Evolutionary conservation across 2,113 vertebrate species (phyloP).

Genomic region (Zosterops hypoxanthus): DNA sequence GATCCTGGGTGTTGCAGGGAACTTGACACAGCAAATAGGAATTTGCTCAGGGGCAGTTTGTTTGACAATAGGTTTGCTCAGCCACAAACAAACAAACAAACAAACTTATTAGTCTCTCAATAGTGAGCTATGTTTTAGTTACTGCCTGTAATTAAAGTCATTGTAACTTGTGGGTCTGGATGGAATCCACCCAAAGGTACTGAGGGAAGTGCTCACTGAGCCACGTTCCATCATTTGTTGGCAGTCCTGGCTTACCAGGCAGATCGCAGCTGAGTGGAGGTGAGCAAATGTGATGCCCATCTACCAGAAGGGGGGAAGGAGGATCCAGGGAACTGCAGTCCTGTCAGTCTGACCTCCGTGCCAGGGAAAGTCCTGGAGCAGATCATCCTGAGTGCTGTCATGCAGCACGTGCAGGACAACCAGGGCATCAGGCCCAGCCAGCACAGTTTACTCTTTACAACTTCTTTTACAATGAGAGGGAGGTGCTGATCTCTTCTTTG

Average conservation of each 20-base stretch:
- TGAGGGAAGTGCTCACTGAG: not conserved
- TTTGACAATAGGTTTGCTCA: not conserved
- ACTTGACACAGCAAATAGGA: not conserved
- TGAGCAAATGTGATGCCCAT: not conserved
- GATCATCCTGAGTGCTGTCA: not conserved
- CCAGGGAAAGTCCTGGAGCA: not conserved
- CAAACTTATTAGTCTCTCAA: not conserved
- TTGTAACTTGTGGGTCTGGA: not conserved
- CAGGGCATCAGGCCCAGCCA: not conserved
- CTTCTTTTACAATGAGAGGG: not conserved
- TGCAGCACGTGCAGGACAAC: not conserved
- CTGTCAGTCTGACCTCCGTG: not conserved
- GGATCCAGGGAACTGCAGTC: no score
- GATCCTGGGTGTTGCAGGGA: not conserved
- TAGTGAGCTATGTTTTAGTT: not conserved
- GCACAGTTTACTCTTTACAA: not conserved
- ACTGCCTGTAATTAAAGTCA: not conserved
- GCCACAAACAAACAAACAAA: not conserved
- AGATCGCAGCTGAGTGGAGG: not conserved
- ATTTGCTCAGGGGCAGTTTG: not conserved
- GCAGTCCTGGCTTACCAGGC: not conserved
- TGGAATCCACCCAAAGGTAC: not conserved
- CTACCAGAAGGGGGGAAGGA: not conserved
- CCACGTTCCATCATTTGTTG: accelerated
- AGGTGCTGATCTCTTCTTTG: not conserved